Conservation (phyloP, 35 echinoderm and acorn worm species). For the Ophioderma brevispina region DNA sequence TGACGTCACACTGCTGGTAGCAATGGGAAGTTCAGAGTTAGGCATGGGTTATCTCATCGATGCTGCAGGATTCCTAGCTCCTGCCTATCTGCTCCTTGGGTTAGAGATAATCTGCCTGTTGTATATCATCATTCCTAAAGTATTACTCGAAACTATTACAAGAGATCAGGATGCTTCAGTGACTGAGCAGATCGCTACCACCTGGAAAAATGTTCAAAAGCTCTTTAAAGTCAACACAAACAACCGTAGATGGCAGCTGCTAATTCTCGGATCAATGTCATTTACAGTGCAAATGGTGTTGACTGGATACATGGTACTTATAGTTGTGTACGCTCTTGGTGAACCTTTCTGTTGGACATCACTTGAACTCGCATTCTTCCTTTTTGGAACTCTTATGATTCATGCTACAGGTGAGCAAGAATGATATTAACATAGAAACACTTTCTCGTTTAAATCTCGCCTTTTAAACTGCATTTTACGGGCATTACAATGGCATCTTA, state of each 20-base stretch:
- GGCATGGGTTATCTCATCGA: background rate
- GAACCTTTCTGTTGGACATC: background rate
- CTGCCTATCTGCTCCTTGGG: background rate
- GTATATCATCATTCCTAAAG: background rate
- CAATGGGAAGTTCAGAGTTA: background rate
- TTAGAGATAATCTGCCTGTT: background rate
- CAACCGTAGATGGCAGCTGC: background rate
- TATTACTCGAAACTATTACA: background rate
- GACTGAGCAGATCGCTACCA: background rate
- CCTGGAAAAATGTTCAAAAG: background rate
- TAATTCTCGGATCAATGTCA: background rate
- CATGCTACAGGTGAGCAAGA: background rate
- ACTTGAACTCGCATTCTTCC: background rate
- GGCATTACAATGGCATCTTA: too few relatives aligned
- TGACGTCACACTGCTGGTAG: background rate
- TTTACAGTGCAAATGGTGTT: background rate
- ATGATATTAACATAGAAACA: too few relatives aligned
- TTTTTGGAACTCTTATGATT: background rate
- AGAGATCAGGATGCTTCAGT: background rate
- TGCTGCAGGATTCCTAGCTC: background rate
- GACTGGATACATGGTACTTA: background rate
- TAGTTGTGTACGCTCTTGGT: background rate
- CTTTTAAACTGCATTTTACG: too few relatives aligned
- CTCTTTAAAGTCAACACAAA: background rate
- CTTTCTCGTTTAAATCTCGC: too few relatives aligned